phyloP scores from a whole-genome alignment of 1,140 invertebrate species.

The Drosophila kikkawai region DNA sequence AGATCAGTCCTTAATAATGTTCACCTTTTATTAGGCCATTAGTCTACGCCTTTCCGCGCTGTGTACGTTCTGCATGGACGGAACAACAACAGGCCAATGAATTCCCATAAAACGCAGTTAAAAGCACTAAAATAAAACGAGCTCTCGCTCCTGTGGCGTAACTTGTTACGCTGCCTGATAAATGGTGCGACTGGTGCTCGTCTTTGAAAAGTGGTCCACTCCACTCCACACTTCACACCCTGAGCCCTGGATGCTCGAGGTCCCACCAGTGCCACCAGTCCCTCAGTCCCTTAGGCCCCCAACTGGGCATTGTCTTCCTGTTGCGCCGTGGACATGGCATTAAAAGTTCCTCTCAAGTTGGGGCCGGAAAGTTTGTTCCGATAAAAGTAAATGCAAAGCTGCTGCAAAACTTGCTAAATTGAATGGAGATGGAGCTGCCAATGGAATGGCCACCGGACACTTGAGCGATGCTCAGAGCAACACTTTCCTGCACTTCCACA shows the following conservation, averaged over 20 bases:
- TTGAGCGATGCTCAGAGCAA: slow-evolving; percentile 26
- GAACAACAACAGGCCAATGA: slow-evolving; percentile 35
- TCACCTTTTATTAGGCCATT: no score
- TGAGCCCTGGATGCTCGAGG: background rate
- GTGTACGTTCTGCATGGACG: slow-evolving; percentile 41
- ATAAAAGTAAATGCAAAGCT: slow-evolving; percentile 72
- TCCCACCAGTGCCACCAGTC: background rate
- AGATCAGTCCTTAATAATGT: no score
- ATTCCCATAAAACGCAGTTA: slow-evolving; percentile 56
- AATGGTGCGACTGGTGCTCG: slow-evolving; percentile 48
- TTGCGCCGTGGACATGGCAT: slow-evolving; percentile 53
- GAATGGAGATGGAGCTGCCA: slow-evolving; percentile 35
- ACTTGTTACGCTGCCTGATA: slow-evolving; percentile 76
- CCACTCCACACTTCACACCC: background rate
- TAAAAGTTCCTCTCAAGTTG: slow-evolving; percentile 65
- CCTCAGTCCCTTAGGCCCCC: background rate
- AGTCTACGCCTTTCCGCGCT: background rate
- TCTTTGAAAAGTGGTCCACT: slow-evolving; percentile 37
- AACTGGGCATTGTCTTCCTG: slow-evolving; percentile 45
- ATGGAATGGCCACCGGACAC: slow-evolving; percentile 26
- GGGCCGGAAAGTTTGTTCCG: slow-evolving; percentile 45
- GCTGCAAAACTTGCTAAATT: slow-evolving; percentile 62
- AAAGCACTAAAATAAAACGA: slow-evolving; percentile 67
- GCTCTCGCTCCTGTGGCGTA: slow-evolving; percentile 59
- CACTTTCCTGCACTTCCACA: slow-evolving; percentile 30